phyloP scores from a whole-genome alignment of 2,888 invertebrate species.

The Netelia fuscicornis region DNA sequence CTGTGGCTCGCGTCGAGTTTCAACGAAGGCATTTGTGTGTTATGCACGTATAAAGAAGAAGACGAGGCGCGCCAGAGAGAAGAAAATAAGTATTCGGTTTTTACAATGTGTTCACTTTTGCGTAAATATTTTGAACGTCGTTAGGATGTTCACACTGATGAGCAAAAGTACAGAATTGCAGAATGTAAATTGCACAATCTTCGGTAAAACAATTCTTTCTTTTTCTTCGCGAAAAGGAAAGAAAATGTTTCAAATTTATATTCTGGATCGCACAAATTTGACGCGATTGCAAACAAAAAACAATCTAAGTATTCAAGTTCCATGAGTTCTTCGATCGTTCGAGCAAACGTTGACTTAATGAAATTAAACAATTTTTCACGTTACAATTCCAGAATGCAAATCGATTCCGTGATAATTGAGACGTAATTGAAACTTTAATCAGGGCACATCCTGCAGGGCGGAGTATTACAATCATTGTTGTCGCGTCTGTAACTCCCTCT shows the following conservation, averaged over 20 bases:
- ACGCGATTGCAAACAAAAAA: no score
- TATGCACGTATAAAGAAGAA: constrained; percentile 18
- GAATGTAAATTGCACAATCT: background rate
- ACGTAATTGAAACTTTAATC: background rate
- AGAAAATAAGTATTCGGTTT: constrained; percentile 6
- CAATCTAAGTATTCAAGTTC: no score
- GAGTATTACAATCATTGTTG: background rate
- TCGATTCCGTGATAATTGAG: background rate
- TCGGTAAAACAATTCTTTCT: no score
- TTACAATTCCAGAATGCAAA: no score
- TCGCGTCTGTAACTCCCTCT: background rate
- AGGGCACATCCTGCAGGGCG: background rate
- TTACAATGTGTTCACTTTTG: background rate
- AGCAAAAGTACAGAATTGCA: no score
- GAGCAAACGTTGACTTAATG: no score
- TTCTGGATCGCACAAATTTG: no score
- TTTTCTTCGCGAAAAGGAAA: no score
- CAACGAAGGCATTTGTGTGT: background rate
- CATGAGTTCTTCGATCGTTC: no score
- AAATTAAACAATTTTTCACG: no score
- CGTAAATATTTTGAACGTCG: no score
- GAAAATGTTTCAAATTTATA: no score
- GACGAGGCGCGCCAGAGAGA: background rate
- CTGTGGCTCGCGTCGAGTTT: constrained; percentile 31
- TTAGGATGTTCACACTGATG: constrained; percentile 8